Percentiles rank a stretch among this genome's conserved stretches.
Conservation (phyloP, 2,113 vertebrate genomes). For the Carassius auratus region DNA sequence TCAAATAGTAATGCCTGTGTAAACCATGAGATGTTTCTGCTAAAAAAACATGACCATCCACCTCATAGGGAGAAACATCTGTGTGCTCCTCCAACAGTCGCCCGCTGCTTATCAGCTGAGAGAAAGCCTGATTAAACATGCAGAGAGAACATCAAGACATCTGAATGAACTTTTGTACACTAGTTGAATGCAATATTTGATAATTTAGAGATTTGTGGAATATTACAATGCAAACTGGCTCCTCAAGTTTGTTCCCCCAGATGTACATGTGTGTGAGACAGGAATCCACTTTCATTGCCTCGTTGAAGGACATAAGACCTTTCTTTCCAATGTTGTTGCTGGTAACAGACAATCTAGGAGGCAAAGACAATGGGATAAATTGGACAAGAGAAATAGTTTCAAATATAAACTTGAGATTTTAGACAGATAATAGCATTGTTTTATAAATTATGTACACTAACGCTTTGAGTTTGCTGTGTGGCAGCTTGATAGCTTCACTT, state of each 20-base stretch:
- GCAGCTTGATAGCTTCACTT: conserved; percentile 74
- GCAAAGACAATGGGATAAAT: conserved; percentile 23
- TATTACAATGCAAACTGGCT: conserved; percentile 78
- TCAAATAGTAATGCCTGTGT: conserved; percentile 77
- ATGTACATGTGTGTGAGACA: conserved; percentile 83
- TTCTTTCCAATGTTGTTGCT: conserved; percentile 78
- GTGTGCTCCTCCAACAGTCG: conserved; percentile 74
- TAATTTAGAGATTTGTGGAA: not conserved
- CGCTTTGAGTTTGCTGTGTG: conserved; percentile 79
- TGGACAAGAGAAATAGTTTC: not conserved
- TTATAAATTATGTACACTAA: conserved; percentile 70
- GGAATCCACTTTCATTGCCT: conserved; percentile 69
- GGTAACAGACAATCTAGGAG: conserved; percentile 80
- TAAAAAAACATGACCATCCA: conserved; percentile 74
- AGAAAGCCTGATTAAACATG: conserved; percentile 76
- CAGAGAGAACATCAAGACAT: not conserved
- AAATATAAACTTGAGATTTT: too few species aligned
- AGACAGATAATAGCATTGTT: too few species aligned
- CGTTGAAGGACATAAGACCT: conserved; percentile 80
- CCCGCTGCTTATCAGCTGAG: conserved; percentile 73
- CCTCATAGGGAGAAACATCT: conserved; percentile 80
- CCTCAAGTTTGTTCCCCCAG: conserved; percentile 89
- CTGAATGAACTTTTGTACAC: not conserved
- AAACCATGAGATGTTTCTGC: conserved; percentile 81
- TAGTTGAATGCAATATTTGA: not conserved